Conservation (phyloP, 2,888 invertebrate genomes). For the Parelbella ahira region DNA sequence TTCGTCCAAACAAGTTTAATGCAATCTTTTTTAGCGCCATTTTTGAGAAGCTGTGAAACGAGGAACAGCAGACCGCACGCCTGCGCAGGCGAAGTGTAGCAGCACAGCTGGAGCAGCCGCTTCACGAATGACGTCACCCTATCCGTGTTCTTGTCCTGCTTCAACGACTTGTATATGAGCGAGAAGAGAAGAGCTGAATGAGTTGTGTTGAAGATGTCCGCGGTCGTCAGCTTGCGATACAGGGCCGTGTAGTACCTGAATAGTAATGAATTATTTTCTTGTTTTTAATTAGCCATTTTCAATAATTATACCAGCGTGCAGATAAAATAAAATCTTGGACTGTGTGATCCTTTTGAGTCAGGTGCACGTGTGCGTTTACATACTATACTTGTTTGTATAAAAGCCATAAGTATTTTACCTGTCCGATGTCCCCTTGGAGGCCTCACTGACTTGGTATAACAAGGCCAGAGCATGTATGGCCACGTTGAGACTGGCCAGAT, state of each 20-base stretch:
- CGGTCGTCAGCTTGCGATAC: slow-evolving; percentile 91
- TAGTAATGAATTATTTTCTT: no score
- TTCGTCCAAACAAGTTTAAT: slow-evolving; percentile 54
- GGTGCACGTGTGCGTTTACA: no score
- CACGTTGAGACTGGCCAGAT: slow-evolving; percentile 83
- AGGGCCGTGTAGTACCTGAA: slow-evolving; percentile 91
- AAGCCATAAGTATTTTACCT: no score
- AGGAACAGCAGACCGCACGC: slow-evolving; percentile 91
- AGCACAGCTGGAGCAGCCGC: slow-evolving; percentile 77
- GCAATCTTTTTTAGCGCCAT: slow-evolving; percentile 54
- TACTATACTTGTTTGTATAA: no score
- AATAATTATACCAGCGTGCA: no score
- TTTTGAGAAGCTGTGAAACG: slow-evolving; percentile 83
- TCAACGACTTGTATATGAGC: slow-evolving; percentile 91
- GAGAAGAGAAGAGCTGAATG: slow-evolving; percentile 91
- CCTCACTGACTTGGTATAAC: slow-evolving; percentile 76
- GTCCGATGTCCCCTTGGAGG: slow-evolving; percentile 70
- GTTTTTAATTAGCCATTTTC: no score
- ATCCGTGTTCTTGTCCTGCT: slow-evolving; percentile 85
- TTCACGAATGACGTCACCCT: slow-evolving; percentile 93
- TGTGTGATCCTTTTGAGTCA: no score
- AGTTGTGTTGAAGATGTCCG: slow-evolving; percentile 84
- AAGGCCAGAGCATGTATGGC: slow-evolving; percentile 77
- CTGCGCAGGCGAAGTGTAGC: slow-evolving; percentile 87
- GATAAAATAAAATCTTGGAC: no score